Evolutionary conservation across 2,888 invertebrate genomes (phyloP).

Genomic region (Leptopilina drosophilae): DNA sequence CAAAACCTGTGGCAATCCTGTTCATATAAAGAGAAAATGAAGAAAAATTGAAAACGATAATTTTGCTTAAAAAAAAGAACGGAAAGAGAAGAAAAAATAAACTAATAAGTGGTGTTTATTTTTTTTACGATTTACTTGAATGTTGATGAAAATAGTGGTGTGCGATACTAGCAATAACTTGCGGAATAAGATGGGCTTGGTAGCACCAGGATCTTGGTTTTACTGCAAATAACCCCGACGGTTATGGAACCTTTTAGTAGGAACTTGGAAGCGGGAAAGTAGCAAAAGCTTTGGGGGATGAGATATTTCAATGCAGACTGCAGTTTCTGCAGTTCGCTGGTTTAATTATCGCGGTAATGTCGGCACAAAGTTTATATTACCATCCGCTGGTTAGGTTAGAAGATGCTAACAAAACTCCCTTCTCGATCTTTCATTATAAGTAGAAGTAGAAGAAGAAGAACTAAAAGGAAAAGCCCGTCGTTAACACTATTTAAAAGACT

Average conservation of each 20-base stretch:
- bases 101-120: no score
- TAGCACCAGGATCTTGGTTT: conserved; percentile 58
- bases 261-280: conserved; percentile 61
- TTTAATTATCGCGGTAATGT: conserved; percentile 61
- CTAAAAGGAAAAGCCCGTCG: conserved; percentile 2
- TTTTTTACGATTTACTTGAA: conserved; percentile 9
- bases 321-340: conserved; percentile 56
- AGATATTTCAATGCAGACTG: conserved; percentile 58
- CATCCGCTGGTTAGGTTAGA: conserved; percentile 43
- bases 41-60: no score
- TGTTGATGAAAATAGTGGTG: conserved; percentile 8
- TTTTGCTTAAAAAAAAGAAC: no score
- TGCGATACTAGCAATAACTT: conserved; percentile 33
- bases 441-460: background rate
- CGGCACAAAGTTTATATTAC: conserved; percentile 56
- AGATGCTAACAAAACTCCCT: conserved; percentile 3
- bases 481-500: conserved; percentile 24
- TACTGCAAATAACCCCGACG: conserved; percentile 70
- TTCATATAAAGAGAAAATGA: no score
- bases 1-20: no score
- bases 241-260: conserved; percentile 65
- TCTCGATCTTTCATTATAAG: conserved; percentile 19
- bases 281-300: conserved; percentile 52
- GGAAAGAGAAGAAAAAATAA: no score
- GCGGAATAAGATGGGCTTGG: conserved; percentile 28